Evolutionary conservation across 2,797 vertebrate genomes (phyloP).

Genomic region (Urosaurus nigricauda): DNA sequence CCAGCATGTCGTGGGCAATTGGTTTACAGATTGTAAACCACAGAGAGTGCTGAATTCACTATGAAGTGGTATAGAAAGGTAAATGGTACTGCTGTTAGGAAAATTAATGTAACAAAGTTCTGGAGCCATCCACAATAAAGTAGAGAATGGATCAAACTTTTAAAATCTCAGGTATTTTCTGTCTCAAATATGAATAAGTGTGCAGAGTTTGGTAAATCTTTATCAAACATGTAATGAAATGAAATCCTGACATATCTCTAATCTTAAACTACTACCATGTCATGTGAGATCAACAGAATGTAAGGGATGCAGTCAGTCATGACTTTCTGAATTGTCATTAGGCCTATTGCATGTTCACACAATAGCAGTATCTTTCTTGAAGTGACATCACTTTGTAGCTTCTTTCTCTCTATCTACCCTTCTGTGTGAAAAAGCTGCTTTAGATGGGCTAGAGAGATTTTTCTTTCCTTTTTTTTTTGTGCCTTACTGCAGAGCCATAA

Average conservation of each 20-base stretch:
- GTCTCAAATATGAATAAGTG: background rate
- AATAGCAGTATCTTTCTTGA: conserved; percentile 28
- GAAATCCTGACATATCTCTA: background rate
- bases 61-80: no score
- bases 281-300: background rate
- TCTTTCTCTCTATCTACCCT: background rate
- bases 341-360: background rate
- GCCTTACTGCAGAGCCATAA: conserved; percentile 75
- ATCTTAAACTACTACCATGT: background rate
- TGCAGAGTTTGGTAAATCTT: background rate
- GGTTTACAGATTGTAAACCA: no score
- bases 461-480: conserved; percentile 60
- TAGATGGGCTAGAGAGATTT: conserved; percentile 48
- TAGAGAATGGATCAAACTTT: no score
- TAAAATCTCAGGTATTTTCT: background rate
- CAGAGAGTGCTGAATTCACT: no score
- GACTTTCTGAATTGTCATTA: background rate
- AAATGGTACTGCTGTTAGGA: no score
- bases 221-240: background rate
- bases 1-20: no score
- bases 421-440: conserved; percentile 63
- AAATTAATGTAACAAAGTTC: no score
- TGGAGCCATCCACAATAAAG: no score
- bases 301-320: no score
- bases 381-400: conserved; percentile 47